These are phyloP conservation scores for Ips typographus DNA, from an alignment of 1,140 invertebrate species.

Conservation along the genomic window DNA sequence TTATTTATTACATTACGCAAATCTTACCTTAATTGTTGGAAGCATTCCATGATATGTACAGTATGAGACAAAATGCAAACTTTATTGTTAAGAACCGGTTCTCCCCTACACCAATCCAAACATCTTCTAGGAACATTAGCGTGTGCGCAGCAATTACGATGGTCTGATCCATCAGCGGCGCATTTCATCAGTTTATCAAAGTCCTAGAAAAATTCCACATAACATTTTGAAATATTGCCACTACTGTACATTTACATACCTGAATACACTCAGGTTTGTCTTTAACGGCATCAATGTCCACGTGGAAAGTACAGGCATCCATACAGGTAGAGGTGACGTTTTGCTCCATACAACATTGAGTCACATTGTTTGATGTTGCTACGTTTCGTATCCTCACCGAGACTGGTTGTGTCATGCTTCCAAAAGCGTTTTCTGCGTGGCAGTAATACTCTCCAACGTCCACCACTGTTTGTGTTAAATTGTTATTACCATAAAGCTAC, in stretches of 20 bases:
- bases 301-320: conserved; percentile 76
- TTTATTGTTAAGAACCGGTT: conserved; percentile 62
- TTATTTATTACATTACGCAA: not conserved
- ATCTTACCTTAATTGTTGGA: conserved; percentile 65
- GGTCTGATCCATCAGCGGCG: conserved; percentile 77
- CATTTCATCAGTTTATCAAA: conserved; percentile 85
- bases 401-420: conserved; percentile 67
- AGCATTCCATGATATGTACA: conserved; percentile 74
- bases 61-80: conserved; percentile 72
- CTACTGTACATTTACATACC: not conserved
- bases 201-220: conserved; percentile 54
- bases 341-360: conserved; percentile 73
- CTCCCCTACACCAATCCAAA: conserved; percentile 73
- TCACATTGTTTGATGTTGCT: conserved; percentile 66
- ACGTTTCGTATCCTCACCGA: conserved; percentile 68
- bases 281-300: conserved; percentile 78
- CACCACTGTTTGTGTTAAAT: conserved; percentile 49
- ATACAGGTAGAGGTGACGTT: conserved; percentile 73
- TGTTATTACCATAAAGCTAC: too few relatives aligned
- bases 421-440: conserved; percentile 78
- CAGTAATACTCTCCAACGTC: conserved; percentile 80
- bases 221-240: not conserved
- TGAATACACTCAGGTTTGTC: conserved; percentile 72
- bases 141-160: conserved; percentile 74
- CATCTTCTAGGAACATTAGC: conserved; percentile 72